Evolutionary conservation across 2,888 invertebrate genomes (phyloP).

Genomic region (Sarcophaga caerulescens): DNA sequence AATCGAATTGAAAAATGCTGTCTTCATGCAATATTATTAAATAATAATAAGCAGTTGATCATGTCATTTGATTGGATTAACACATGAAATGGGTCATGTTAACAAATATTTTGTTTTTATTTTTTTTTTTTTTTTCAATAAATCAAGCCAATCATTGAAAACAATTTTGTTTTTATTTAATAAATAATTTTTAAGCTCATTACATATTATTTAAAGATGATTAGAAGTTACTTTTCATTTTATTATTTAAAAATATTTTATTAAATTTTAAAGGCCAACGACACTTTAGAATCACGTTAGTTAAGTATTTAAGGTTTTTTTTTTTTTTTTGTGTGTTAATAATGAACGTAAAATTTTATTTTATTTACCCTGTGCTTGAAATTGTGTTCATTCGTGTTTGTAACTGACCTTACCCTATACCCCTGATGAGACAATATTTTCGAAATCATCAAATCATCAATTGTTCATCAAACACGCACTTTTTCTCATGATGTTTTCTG

Average conservation of each 20-base stretch:
- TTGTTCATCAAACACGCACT: too few species aligned
- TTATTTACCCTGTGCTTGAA: slow-evolving; percentile 20
- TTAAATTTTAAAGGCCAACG: slow-evolving; percentile 19
- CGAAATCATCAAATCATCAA: background rate
- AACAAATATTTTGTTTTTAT: background rate
- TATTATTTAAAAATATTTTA: background rate
- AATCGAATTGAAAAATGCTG: too few species aligned
- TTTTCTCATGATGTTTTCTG: background rate
- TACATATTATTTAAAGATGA: background rate
- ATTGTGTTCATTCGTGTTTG: background rate
- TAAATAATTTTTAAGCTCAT: background rate
- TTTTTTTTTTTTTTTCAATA: background rate
- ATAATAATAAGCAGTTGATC: too few species aligned
- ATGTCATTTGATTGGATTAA: too few species aligned
- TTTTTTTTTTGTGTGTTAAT: background rate
- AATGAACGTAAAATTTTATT: background rate
- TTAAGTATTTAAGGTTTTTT: background rate
- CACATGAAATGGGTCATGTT: too few species aligned
- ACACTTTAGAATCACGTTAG: slow-evolving; percentile 11
- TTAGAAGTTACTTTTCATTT: background rate
- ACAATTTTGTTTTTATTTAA: background rate
- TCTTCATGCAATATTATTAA: too few species aligned
- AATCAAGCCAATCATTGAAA: background rate
- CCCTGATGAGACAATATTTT: background rate
- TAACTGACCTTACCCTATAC: slow-evolving; percentile 40